Base-by-base conservation (phyloP, 2,797 vertebrate species). In the Phataginus tetradactyla region DNA sequence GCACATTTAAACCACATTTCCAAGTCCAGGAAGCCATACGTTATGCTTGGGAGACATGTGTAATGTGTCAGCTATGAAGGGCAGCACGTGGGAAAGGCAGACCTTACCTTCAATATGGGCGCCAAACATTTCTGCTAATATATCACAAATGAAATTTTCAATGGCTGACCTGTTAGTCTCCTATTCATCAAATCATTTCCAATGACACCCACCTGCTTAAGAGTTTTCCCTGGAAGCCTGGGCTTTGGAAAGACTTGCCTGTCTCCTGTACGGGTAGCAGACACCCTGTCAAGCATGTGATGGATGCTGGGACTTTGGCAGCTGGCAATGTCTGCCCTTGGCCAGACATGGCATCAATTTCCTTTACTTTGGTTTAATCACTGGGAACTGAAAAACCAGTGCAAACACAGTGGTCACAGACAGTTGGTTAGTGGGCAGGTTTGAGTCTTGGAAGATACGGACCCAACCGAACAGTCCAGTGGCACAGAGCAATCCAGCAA, bases 21-120 rank as follows among this genome's bases (percentile, higher is more conserved):
- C 88, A 87, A 94, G 94, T 94, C 89, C 96, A 97, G 97, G 97
- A 97, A 97, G 97, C 95, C 96, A 81, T 97, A 96, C 96, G 96
- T 95, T 94, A 96, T 0, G 15, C 95, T 96, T 61, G 39, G n/a
- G 96, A 98, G 97, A 96, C 95, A 78, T 97, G 97, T 97, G 97
- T 97, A 96, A 97, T 96, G 97, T 96, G 95, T 97, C 97, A 96
- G 96, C 96, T 97, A 96, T 97, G 97, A 97, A 93, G 95, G 95
- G 87, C 75, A 55, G 94, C 95, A 90, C 97, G 95, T 93, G 97
- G 93, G 92, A 94, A 95, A 96, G 92, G 55, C 77, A 79, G 95
- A 34, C 83, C 25, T 78, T n/a, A 94, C 90, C 95, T 96, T 96
- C 96, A 37, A 53, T 71, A 78, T 49, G 91, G 96, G 91, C 91